Evolutionary conservation across 53 echinoderm and acorn worm species (phyloP).

Genomic region (Actinopyga echinites): DNA sequence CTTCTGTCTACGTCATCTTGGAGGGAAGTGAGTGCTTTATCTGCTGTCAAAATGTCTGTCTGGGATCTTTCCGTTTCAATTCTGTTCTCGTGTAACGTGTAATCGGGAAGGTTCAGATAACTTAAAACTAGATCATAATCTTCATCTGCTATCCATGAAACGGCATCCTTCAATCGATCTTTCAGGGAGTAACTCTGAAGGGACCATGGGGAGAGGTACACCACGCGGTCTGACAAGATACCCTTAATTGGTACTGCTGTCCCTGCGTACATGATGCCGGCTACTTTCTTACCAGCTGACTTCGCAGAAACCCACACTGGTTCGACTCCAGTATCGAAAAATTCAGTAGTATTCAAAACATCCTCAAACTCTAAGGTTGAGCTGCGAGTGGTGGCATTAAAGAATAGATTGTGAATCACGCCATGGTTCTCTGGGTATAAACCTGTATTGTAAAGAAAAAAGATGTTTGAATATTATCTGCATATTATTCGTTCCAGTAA

Average conservation of each 20-base stretch:
- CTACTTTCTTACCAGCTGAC: constrained; percentile 10
- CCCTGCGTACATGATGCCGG: constrained; percentile 25
- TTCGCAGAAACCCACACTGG: constrained; percentile 21
- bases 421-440: constrained; percentile 16
- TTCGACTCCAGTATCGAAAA: constrained; percentile 11
- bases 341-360: constrained; percentile 4
- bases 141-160: constrained; percentile 14
- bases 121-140: neutral
- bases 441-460: neutral
- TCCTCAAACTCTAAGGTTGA: constrained; percentile 5
- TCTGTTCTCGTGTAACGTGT: constrained; percentile 19
- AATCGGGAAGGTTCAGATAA: constrained; percentile 10
- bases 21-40: neutral
- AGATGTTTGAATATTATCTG: neutral
- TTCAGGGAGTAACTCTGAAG: neutral
- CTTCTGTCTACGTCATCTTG: constrained; percentile 15
- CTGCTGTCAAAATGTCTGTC: neutral
- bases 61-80: neutral
- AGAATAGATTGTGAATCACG: constrained; percentile 3
- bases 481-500: neutral
- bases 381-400: neutral
- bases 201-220: constrained; percentile 8
- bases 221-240: neutral
- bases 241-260: constrained; percentile 20
- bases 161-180: neutral